Evolutionary conservation across 1,140 invertebrate species (phyloP).

Genomic region (Neodiprion virginianus): DNA sequence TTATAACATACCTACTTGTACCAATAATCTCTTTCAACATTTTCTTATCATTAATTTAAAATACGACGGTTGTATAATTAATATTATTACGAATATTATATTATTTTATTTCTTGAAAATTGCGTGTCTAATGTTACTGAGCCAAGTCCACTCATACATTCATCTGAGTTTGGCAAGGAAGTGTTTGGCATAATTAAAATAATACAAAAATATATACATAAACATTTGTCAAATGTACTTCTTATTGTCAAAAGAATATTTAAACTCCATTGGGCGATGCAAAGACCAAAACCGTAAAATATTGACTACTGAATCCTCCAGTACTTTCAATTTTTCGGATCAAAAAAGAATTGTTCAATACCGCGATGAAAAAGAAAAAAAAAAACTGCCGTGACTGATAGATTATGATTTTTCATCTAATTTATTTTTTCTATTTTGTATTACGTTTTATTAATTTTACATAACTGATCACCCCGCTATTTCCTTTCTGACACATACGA

Average conservation of each 20-base stretch:
- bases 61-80: slow-evolving; percentile 5
- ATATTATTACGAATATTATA: background rate
- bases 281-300: too few species aligned
- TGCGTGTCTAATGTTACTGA: background rate
- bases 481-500: background rate
- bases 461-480: background rate
- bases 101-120: background rate
- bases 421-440: background rate
- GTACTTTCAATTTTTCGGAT: too few species aligned
- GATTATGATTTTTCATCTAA: background rate
- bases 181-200: background rate
- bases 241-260: too few species aligned
- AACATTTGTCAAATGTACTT: background rate
- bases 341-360: too few species aligned
- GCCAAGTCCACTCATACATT: background rate
- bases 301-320: too few species aligned
- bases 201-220: background rate
- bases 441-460: background rate
- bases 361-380: too few species aligned
- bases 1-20: background rate
- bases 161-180: too few species aligned
- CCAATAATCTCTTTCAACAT: background rate
- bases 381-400: background rate
- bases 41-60: background rate
- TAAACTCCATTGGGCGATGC: too few species aligned